phyloP scores from a whole-genome alignment of 64 coral and sea anemone genomes.

The Montipora sp. region DNA sequence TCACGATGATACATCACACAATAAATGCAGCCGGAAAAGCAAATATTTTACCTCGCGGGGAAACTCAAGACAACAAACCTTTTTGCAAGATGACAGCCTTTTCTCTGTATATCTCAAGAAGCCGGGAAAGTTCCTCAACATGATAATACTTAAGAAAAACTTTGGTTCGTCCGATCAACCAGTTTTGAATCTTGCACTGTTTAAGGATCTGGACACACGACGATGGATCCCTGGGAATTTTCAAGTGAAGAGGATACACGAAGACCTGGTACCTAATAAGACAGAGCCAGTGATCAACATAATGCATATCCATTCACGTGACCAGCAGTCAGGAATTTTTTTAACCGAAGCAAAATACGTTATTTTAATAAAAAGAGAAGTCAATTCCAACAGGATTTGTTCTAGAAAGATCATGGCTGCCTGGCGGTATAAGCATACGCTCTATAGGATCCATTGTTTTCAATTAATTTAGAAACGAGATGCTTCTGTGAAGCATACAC shows the following conservation, averaged over 20 bases:
- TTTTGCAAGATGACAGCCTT: conserved; percentile 70
- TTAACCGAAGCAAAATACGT: no score
- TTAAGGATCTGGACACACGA: conserved; percentile 72
- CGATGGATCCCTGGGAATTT: conserved; percentile 33
- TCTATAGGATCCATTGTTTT: no score
- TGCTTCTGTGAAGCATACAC: no score
- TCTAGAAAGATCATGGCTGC: no score
- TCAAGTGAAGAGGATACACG: conserved; percentile 71
- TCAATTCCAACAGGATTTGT: no score
- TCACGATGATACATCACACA: neutral
- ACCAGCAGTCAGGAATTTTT: no score
- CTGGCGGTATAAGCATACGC: no score
- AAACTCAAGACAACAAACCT: conserved; percentile 40
- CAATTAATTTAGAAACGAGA: no score
- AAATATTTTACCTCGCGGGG: no score
- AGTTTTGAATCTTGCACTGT: conserved; percentile 55
- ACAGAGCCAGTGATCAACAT: neutral
- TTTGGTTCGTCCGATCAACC: conserved; percentile 83
- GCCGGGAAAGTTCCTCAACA: conserved; percentile 77
- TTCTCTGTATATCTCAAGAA: conserved; percentile 74
- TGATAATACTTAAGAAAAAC: conserved; percentile 96
- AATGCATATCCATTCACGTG: no score
- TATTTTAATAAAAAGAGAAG: no score
- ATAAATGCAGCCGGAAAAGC: no score
- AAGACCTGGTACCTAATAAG: conserved; percentile 80